These are phyloP conservation scores for Mobula hypostoma DNA, from an alignment of 2,113 vertebrate species.

Conservation along the genomic window DNA sequence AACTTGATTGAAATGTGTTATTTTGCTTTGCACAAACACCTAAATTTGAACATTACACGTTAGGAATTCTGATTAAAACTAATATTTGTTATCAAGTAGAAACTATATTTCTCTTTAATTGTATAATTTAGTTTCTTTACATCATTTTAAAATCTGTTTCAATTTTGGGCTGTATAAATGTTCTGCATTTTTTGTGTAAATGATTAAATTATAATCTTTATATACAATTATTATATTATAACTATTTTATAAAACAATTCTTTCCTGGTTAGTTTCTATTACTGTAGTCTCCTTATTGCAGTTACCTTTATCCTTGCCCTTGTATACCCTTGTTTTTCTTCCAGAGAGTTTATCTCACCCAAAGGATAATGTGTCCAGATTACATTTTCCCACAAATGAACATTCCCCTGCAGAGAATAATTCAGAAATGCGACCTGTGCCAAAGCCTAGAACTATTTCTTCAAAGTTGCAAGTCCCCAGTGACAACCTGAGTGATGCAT, in stretches of 20 bases:
- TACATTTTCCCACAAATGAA: slow-evolving; percentile 47
- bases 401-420: slow-evolving; percentile 41
- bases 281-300: background rate
- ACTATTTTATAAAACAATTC: background rate
- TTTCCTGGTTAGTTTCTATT: background rate
- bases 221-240: background rate
- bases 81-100: no score
- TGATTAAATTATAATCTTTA: slow-evolving; percentile 34
- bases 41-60: background rate
- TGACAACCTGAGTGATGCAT: slow-evolving; percentile 41
- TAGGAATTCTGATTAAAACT: no score
- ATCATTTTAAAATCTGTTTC: background rate
- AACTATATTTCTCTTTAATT: background rate
- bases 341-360: slow-evolving; percentile 54
- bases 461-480: slow-evolving; percentile 48
- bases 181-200: background rate
- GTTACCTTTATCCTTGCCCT: slow-evolving; percentile 42
- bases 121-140: background rate
- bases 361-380: slow-evolving; percentile 47
- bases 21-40: background rate
- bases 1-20: background rate
- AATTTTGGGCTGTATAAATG: background rate
- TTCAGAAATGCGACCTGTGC: slow-evolving; percentile 59
- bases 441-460: slow-evolving; percentile 75
- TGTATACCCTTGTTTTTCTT: slow-evolving; percentile 47